A percentile compares a stretch with the other conserved stretches of the same genome.
Conservation (phyloP, 2,113 vertebrate genomes). For the Phyllostomus discolor region DNA sequence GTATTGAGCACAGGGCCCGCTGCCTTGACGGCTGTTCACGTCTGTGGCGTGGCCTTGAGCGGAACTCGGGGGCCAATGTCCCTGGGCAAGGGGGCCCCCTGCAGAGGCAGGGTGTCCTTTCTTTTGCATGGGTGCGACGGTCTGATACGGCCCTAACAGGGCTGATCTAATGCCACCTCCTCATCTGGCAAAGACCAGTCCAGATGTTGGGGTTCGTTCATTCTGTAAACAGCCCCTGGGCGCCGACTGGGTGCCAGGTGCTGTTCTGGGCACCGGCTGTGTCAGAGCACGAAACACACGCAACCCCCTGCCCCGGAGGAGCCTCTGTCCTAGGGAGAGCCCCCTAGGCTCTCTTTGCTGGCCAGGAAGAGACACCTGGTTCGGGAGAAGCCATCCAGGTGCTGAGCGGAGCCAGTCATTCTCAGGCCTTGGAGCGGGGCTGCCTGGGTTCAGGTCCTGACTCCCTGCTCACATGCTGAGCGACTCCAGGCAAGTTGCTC, state of each 20-base stretch:
- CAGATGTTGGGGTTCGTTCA: background rate
- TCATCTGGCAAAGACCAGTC: background rate
- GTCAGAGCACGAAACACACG: background rate
- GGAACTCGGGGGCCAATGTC: background rate
- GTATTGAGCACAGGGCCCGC: accelerated
- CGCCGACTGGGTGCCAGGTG: background rate
- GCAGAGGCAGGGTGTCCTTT: background rate
- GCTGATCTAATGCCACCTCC: background rate
- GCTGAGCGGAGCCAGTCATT: no score
- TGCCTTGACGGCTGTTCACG: background rate
- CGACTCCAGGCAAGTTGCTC: background rate
- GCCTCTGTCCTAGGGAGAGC: background rate
- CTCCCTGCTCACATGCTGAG: background rate
- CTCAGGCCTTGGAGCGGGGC: background rate
- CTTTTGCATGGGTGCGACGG: background rate
- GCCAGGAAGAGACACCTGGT: background rate
- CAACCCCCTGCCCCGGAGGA: background rate
- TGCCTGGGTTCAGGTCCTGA: background rate
- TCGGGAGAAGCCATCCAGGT: background rate
- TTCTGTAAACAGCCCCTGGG: background rate
- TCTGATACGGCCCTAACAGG: background rate
- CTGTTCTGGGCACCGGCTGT: background rate
- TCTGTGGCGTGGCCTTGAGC: accelerated
- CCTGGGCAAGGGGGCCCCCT: background rate
- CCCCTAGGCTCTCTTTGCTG: background rate